These are phyloP conservation scores for Nowickia ferox DNA, from an alignment of 2,888 invertebrate genomes.

Conservation along the genomic window DNA sequence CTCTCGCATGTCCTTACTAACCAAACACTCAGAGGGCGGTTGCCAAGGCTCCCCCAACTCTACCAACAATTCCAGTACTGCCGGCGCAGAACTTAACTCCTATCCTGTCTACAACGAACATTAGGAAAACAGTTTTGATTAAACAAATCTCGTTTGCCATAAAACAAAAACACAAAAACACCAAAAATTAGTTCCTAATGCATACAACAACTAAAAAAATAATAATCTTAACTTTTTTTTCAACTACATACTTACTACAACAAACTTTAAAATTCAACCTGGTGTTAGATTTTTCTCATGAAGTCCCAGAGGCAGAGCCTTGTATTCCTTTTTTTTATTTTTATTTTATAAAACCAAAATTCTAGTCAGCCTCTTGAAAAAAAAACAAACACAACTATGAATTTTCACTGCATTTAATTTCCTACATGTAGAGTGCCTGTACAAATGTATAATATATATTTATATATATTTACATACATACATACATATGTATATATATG, in stretches of 20 bases:
- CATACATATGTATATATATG: not conserved
- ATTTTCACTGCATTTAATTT: conserved; percentile 70
- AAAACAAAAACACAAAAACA: conserved; percentile 77
- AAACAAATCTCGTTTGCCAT: conserved; percentile 76
- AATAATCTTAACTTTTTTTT: conserved; percentile 18
- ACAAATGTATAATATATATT: conserved; percentile 71
- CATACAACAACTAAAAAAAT: conserved; percentile 62
- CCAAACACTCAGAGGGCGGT: conserved; percentile 96
- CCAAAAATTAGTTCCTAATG: conserved; percentile 84
- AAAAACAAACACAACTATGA: conserved; percentile 69
- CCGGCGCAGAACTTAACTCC: conserved; percentile 66
- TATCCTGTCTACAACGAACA: conserved; percentile 78
- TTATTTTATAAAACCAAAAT: conserved; percentile 61
- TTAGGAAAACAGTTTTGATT: conserved; percentile 66
- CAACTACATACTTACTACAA: conserved; percentile 13
- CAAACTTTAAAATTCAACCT: conserved; percentile 48
- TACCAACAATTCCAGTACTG: conserved; percentile 42
- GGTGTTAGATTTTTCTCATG: conserved; percentile 49
- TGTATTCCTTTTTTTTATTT: conserved; percentile 33
- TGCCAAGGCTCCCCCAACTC: conserved; percentile 85
- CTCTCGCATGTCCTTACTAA: conserved; percentile 96
- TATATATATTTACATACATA: conserved; percentile 24
- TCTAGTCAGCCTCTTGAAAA: conserved; percentile 79
- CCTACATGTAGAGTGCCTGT: conserved; percentile 74
- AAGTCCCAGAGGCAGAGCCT: conserved; percentile 65